These are phyloP conservation scores for Hylaea fasciaria DNA, from an alignment of 2,888 invertebrate species.

Conservation along the genomic window DNA sequence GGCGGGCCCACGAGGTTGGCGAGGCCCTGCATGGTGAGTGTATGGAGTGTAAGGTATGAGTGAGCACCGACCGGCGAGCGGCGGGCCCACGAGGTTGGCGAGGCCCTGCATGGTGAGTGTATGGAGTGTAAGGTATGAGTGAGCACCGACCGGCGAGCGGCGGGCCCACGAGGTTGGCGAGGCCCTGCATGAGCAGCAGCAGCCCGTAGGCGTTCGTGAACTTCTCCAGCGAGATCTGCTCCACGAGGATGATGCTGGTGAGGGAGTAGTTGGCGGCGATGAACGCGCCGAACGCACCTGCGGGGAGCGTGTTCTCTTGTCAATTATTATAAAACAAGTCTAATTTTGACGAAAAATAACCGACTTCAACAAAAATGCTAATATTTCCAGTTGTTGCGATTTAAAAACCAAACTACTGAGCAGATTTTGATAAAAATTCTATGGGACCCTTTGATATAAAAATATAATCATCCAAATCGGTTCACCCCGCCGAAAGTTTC, in stretches of 20 bases:
- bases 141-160: background rate
- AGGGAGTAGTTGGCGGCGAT: conserved; percentile 97
- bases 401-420: too few relatives aligned
- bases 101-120: background rate
- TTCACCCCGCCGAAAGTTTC: too few relatives aligned
- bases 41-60: background rate
- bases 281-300: conserved; percentile 92
- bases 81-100: background rate
- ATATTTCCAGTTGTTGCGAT: too few relatives aligned
- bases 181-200: conserved; percentile 84
- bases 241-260: conserved; percentile 95
- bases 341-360: too few relatives aligned
- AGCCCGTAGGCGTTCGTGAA: background rate
- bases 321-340: too few relatives aligned
- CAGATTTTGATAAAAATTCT: too few relatives aligned
- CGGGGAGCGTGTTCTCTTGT: too few relatives aligned
- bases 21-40: background rate
- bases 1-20: conserved; percentile 87
- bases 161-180: background rate
- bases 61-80: background rate
- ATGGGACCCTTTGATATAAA: too few relatives aligned
- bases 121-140: background rate
- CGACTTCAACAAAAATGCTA: too few relatives aligned
- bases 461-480: too few relatives aligned
- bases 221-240: conserved; percentile 87